A percentile compares a stretch with the other conserved stretches of the same genome.
These are phyloP conservation scores for Chrysolina oricalcia DNA, from an alignment of 2,888 invertebrate genomes.

Conservation along the genomic window DNA sequence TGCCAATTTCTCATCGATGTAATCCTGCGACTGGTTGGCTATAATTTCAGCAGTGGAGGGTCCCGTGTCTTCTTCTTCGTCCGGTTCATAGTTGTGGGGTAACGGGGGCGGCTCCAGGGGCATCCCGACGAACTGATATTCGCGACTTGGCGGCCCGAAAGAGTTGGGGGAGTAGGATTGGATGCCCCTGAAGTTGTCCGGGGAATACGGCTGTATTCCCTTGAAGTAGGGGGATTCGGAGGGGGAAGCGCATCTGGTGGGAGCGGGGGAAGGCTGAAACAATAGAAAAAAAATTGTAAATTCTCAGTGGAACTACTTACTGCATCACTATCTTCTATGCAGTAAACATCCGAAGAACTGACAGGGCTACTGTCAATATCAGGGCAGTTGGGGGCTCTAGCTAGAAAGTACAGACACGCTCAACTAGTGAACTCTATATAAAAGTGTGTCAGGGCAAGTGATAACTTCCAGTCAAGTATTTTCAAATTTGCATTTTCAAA, in stretches of 20 bases:
- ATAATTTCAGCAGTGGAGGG: slow-evolving; percentile 94
- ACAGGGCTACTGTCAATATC: too few species aligned
- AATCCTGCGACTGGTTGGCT: slow-evolving; percentile 94
- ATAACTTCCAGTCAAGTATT: too few species aligned
- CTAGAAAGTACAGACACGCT: too few species aligned
- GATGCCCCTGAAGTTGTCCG: slow-evolving; percentile 64
- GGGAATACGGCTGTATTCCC: slow-evolving; percentile 61
- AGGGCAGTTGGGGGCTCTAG: too few species aligned
- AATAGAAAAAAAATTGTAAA: background rate
- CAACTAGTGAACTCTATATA: too few species aligned
- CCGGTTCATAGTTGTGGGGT: slow-evolving; percentile 71
- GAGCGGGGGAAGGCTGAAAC: slow-evolving; percentile 74
- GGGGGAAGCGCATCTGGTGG: slow-evolving; percentile 74
- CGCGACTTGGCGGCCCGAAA: slow-evolving; percentile 73
- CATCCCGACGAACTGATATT: slow-evolving; percentile 83
- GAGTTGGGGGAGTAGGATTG: slow-evolving; percentile 65
- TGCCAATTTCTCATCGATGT: slow-evolving; percentile 93
- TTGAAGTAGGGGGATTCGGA: slow-evolving; percentile 67
- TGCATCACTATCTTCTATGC: too few species aligned
- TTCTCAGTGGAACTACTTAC: too few species aligned
- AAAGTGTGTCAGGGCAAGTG: too few species aligned
- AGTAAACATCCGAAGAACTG: too few species aligned
- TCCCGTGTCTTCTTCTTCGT: slow-evolving; percentile 83
- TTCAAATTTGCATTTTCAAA: too few species aligned
- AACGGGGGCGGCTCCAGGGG: slow-evolving; percentile 80